Evolutionary conservation across 2,113 vertebrate genomes (phyloP).

Genomic region (Merops nubicus): DNA sequence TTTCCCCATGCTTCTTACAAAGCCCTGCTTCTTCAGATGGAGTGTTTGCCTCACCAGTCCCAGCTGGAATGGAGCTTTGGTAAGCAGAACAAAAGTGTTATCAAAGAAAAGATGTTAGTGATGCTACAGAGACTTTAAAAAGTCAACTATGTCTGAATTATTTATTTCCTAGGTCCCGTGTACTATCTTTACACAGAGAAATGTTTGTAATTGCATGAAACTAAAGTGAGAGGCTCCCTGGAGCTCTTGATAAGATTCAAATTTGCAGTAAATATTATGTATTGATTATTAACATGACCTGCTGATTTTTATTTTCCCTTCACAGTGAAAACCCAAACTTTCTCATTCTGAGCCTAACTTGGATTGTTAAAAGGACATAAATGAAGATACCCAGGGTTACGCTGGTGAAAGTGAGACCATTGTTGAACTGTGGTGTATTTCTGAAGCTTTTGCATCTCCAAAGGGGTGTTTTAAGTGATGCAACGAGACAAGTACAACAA

Average conservation of each 20-base stretch:
- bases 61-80: constrained; percentile 71
- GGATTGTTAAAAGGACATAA: not conserved
- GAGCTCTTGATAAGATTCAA: not conserved
- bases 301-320: not conserved
- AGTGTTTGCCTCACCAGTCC: constrained; percentile 59
- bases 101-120: not conserved
- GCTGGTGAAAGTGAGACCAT: not conserved
- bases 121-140: not conserved
- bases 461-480: not conserved
- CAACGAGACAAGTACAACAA: not conserved
- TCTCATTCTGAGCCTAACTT: not conserved
- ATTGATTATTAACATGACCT: not conserved
- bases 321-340: not conserved
- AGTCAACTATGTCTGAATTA: not conserved
- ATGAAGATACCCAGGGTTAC: not conserved
- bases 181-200: not conserved
- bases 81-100: constrained; percentile 53
- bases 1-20: constrained; percentile 57
- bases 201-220: not conserved
- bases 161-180: not conserved
- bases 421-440: not conserved
- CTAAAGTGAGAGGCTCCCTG: not conserved
- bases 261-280: not conserved
- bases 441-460: not conserved
- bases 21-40: constrained; percentile 59